These are phyloP conservation scores for Pseudorasbora parva DNA, from an alignment of 2,113 vertebrate species.

Conservation along the genomic window DNA sequence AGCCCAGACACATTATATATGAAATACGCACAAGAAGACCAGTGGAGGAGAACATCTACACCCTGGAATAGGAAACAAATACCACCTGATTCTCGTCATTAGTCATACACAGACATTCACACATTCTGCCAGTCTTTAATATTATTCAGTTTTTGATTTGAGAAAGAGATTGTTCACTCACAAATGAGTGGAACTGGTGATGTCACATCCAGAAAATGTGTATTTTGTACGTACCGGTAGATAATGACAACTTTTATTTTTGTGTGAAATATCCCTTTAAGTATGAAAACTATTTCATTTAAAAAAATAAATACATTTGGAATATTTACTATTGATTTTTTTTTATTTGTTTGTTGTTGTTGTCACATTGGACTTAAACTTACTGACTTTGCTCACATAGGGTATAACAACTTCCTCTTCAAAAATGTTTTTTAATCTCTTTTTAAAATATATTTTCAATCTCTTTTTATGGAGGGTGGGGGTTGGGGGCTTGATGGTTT, in stretches of 20 bases:
- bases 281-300: too few species aligned
- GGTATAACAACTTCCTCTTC: too few species aligned
- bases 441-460: too few species aligned
- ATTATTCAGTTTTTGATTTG: not conserved
- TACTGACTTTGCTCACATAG: too few species aligned
- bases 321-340: too few species aligned
- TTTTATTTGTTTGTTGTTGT: too few species aligned
- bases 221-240: not conserved
- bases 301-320: too few species aligned
- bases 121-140: not conserved
- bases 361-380: too few species aligned
- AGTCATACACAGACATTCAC: not conserved
- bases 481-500: too few species aligned
- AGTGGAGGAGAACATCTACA: conserved; percentile 79
- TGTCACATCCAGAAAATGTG: not conserved
- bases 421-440: too few species aligned
- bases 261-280: not conserved
- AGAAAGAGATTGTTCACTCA: not conserved
- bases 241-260: not conserved
- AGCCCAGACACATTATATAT: conserved; percentile 76
- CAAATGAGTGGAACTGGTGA: not conserved
- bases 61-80: conserved; percentile 56
- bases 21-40: conserved; percentile 76
- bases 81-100: not conserved
- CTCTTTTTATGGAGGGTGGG: too few species aligned